Percentiles rank a stretch among this genome's conserved stretches.
Evolutionary conservation across 1,140 invertebrate genomes (phyloP).

Genomic region (Penaeus japonicus): DNA sequence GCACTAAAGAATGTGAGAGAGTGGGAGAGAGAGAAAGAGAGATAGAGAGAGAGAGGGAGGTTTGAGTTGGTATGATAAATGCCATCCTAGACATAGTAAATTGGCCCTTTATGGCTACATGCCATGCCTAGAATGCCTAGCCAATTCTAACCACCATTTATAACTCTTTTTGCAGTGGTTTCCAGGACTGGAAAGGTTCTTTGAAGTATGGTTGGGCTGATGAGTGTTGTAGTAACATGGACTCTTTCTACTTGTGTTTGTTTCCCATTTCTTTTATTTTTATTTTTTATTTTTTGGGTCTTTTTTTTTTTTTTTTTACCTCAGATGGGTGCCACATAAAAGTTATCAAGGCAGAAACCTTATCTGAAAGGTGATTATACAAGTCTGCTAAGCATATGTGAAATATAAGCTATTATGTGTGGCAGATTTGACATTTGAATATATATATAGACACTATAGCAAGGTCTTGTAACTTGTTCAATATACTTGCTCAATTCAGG

Average conservation of each 20-base stretch:
- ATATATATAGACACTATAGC: background rate
- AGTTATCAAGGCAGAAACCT: background rate
- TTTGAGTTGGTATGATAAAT: background rate
- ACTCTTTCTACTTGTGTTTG: background rate
- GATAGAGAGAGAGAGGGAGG: no score
- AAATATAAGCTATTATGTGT: background rate
- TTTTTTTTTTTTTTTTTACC: no score
- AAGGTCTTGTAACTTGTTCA: conserved; percentile 1
- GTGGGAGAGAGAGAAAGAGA: no score
- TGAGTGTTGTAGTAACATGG: background rate
- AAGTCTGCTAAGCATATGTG: background rate
- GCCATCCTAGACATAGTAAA: background rate
- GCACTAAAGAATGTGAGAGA: no score
- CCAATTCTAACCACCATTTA: background rate
- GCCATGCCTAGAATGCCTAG: background rate
- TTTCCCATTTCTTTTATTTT: no score
- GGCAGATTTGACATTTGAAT: no score
- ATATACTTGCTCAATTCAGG: conserved; percentile 24
- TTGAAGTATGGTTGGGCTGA: conserved; percentile 16
- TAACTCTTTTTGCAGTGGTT: background rate
- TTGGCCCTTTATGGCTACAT: background rate
- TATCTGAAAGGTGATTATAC: background rate
- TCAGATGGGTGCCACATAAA: background rate
- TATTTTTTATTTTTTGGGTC: no score
- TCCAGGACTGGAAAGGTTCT: background rate